Percentiles rank a stretch among this genome's conserved stretches.
These are phyloP conservation scores for Hypotaenidia philippensis DNA, from an alignment of 2,797 vertebrate genomes.

Conservation along the genomic window DNA sequence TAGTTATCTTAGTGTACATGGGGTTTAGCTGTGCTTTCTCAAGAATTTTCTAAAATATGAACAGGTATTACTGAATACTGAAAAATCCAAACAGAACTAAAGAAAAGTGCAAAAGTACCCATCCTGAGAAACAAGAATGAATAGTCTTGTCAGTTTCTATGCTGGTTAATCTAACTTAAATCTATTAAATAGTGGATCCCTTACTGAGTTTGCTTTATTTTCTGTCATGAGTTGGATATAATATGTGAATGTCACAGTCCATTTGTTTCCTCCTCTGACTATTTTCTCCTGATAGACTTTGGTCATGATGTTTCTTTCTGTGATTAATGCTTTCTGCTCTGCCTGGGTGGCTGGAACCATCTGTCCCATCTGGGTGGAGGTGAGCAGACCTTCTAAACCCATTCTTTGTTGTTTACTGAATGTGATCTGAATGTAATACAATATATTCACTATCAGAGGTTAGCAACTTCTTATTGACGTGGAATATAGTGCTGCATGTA, in stretches of 20 bases:
- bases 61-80: neutral
- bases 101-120: neutral
- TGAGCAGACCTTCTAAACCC: neutral
- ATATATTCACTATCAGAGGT: neutral
- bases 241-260: neutral
- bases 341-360: neutral
- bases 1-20: neutral
- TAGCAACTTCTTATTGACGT: neutral
- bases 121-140: neutral
- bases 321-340: neutral
- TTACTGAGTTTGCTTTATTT: neutral
- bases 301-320: neutral
- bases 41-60: slow-evolving; percentile 44
- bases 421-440: neutral
- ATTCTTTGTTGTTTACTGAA: neutral
- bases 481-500: no score
- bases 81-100: neutral
- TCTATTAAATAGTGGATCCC: neutral
- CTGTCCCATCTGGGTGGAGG: neutral
- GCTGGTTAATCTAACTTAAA: neutral
- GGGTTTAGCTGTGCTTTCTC: slow-evolving; percentile 34
- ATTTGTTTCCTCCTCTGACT: neutral
- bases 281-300: neutral
- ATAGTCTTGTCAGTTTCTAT: neutral
- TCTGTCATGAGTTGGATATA: rapidly evolving